Conservation (phyloP, 2,113 vertebrate species). For the Macroglossus sobrinus region DNA sequence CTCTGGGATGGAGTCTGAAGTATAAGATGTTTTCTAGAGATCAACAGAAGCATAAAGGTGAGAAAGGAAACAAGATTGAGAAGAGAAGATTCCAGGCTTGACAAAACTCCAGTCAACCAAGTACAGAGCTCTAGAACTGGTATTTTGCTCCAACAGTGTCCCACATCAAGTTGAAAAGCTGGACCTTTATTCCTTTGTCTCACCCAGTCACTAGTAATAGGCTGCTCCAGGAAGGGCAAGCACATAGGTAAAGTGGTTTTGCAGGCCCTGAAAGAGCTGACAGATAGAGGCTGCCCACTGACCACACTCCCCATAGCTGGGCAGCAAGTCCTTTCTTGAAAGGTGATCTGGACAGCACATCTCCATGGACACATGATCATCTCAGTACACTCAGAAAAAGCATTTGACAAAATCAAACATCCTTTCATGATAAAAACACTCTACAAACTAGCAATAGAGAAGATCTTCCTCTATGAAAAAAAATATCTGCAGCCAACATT, state of each 20-base stretch:
- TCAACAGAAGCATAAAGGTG: not conserved
- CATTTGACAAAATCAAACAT: not conserved
- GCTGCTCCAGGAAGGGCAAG: not conserved
- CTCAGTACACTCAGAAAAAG: not conserved
- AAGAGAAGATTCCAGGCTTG: not conserved
- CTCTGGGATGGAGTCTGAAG: not conserved
- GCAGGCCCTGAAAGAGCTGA: not conserved
- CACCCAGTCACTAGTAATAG: no score
- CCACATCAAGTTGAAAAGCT: not conserved
- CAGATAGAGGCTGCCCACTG: not conserved
- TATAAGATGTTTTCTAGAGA: not conserved
- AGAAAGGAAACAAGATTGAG: not conserved
- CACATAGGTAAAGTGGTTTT: not conserved
- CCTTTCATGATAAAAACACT: not conserved
- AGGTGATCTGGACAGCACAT: not conserved
- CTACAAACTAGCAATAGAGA: not conserved
- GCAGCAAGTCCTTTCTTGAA: not conserved
- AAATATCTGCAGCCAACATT: not conserved
- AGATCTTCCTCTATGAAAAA: not conserved
- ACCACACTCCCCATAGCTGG: not conserved
- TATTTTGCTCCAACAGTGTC: not conserved
- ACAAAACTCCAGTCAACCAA: not conserved
- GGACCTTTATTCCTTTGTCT: not conserved
- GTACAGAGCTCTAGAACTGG: not conserved
- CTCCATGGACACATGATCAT: not conserved